phyloP scores from a whole-genome alignment of 2,113 vertebrate species.

The Aptenodytes patagonicus region DNA sequence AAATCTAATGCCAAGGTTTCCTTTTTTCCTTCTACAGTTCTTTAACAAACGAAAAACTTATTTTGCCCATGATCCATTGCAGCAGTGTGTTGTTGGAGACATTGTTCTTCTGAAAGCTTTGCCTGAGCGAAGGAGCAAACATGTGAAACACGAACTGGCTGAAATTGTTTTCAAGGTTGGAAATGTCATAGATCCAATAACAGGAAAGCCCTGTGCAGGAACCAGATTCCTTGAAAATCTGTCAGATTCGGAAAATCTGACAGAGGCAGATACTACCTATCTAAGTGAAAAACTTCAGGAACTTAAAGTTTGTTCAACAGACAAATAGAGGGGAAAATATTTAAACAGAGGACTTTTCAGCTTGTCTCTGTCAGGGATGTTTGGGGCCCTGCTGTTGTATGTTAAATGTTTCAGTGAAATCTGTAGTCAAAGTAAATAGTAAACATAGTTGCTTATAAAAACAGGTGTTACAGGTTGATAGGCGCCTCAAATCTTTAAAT shows the following conservation, averaged over 20 bases:
- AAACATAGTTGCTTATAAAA: neutral
- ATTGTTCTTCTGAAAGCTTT: conserved; percentile 92
- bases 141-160: conserved; percentile 92
- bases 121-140: conserved; percentile 82
- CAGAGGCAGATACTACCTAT: conserved; percentile 54
- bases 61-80: conserved; percentile 91
- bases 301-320: conserved; percentile 73
- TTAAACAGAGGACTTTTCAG: neutral
- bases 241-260: conserved; percentile 63
- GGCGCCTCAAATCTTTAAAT: neutral
- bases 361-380: neutral
- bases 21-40: conserved; percentile 75
- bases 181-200: conserved; percentile 89
- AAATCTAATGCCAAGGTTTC: neutral
- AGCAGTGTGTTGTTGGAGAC: conserved; percentile 90
- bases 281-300: conserved; percentile 80
- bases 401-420: conserved; percentile 20
- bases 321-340: conserved; percentile 9
- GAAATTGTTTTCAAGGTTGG: conserved; percentile 95
- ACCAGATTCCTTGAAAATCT: conserved; percentile 81
- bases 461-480: neutral
- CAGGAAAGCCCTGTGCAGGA: conserved; percentile 87
- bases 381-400: neutral
- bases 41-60: conserved; percentile 98
- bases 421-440: conserved; percentile 7